These are phyloP conservation scores for Pantherophis vulpinus DNA, from an alignment of 2,797 vertebrate genomes.

Conservation along the genomic window DNA sequence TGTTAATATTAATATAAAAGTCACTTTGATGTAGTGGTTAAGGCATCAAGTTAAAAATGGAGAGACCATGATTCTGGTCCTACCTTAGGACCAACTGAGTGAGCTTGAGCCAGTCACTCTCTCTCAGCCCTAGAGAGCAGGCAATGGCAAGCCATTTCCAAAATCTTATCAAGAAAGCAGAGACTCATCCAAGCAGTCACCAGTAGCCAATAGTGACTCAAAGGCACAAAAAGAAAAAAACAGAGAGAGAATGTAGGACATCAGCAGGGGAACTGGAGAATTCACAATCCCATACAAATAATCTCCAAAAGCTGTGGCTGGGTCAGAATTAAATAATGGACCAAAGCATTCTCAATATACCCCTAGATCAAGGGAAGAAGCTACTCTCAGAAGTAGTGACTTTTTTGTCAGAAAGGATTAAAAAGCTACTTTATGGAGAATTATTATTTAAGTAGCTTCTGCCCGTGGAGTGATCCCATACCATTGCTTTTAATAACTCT, in stretches of 20 bases:
- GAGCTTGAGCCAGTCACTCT: background rate
- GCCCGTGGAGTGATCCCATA: background rate
- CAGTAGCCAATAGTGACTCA: background rate
- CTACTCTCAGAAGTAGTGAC: conserved; percentile 26
- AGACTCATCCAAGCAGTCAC: background rate
- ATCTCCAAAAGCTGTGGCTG: conserved; percentile 28
- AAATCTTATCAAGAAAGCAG: background rate
- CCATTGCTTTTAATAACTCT: background rate
- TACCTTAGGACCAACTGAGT: background rate
- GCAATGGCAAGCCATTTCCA: background rate
- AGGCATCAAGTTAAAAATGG: background rate
- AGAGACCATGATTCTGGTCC: background rate
- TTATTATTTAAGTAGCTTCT: conserved; percentile 37
- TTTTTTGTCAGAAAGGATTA: conserved; percentile 14
- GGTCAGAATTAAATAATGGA: conserved; percentile 58
- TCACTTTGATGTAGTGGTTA: background rate
- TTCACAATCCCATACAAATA: conserved; percentile 28
- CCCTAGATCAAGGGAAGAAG: conserved; percentile 20
- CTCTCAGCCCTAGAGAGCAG: background rate
- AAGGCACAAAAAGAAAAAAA: background rate
- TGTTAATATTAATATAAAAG: background rate
- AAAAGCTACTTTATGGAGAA: conserved; percentile 34
- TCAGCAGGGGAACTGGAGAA: conserved; percentile 35
- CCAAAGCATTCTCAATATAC: conserved; percentile 50
- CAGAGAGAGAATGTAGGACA: conserved; percentile 36